phyloP scores from a whole-genome alignment of 2,888 invertebrate genomes.

The Hydraecia micacea region DNA sequence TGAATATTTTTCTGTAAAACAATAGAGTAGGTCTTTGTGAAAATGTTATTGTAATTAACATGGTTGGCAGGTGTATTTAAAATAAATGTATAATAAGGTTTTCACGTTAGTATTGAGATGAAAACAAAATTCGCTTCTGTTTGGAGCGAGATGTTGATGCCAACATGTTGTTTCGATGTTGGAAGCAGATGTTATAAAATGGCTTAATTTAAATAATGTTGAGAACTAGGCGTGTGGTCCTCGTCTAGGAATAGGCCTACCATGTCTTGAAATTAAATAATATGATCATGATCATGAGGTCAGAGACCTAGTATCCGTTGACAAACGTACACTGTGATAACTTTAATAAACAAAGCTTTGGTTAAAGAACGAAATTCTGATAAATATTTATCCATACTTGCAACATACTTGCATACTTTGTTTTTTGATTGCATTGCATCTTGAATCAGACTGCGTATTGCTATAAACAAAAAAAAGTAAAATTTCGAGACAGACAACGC shows the following conservation, averaged over 20 bases:
- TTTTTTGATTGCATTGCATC: background rate
- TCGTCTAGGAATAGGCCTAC: slow-evolving; percentile 28
- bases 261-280: background rate
- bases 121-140: slow-evolving; percentile 47
- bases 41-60: slow-evolving; percentile 56
- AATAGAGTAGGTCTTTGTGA: slow-evolving; percentile 65
- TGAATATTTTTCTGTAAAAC: slow-evolving; percentile 66
- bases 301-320: background rate
- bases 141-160: slow-evolving; percentile 31
- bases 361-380: background rate
- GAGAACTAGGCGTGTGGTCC: slow-evolving; percentile 46
- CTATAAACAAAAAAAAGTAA: background rate
- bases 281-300: background rate
- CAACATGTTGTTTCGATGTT: slow-evolving; percentile 47
- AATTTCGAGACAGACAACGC: background rate
- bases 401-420: no score
- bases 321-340: background rate
- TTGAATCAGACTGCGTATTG: slow-evolving; percentile 3
- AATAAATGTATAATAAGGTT: slow-evolving; percentile 40
- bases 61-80: slow-evolving; percentile 57
- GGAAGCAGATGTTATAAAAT: slow-evolving; percentile 45
- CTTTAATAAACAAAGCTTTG: background rate
- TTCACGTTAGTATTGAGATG: slow-evolving; percentile 46
- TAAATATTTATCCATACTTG: background rate
- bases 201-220: slow-evolving; percentile 40